phyloP scores from a whole-genome alignment of 2,113 vertebrate genomes.

The Myiopsitta monachus region DNA sequence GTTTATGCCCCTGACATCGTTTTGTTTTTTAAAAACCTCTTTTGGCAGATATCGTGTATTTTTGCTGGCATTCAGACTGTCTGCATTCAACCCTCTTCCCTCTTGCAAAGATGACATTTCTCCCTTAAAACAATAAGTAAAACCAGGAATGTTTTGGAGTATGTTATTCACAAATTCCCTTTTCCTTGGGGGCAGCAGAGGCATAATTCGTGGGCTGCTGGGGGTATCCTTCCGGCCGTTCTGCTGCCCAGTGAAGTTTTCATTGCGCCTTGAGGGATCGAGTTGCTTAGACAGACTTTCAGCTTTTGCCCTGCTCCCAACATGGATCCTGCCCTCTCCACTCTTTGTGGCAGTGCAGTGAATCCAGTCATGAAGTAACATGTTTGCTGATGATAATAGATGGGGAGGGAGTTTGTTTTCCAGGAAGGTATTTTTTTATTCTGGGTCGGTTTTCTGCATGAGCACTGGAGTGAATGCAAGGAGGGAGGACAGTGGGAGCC shows the following conservation, averaged over 20 bases:
- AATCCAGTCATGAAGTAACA: accelerated
- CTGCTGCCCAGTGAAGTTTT: not conserved
- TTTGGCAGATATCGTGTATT: accelerated
- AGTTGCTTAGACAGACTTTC: not conserved
- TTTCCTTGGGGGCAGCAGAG: not conserved
- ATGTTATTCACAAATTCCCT: not conserved
- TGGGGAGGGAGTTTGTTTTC: not conserved
- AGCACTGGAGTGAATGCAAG: not conserved
- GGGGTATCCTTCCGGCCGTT: not conserved
- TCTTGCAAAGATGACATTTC: not conserved
- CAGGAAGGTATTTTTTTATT: not conserved
- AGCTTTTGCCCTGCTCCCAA: accelerated
- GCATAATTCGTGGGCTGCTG: not conserved
- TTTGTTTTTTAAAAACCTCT: not conserved
- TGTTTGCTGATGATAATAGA: accelerated
- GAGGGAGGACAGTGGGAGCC: not conserved
- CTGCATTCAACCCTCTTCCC: not conserved
- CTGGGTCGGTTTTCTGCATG: not conserved
- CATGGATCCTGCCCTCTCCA: not conserved
- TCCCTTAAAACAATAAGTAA: not conserved
- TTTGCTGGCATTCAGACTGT: not conserved
- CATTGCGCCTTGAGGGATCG: not conserved
- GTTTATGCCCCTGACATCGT: not conserved
- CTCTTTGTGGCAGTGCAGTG: accelerated
- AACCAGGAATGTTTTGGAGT: not conserved